A percentile compares a stretch with the other conserved stretches of the same genome.
Evolutionary conservation across 2,888 invertebrate species (phyloP).

Genomic region (Leptinotarsa tumamoca): DNA sequence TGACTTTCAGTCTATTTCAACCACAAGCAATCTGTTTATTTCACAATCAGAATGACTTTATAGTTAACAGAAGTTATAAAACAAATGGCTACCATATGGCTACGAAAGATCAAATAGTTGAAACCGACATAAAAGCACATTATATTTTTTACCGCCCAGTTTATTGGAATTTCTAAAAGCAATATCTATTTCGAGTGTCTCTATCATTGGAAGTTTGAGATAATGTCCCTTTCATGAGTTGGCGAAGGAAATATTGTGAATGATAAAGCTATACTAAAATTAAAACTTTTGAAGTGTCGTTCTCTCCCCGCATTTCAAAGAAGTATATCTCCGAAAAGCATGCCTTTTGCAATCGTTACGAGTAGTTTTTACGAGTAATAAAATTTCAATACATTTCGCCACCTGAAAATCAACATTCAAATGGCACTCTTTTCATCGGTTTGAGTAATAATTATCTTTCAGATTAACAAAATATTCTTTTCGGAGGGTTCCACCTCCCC

Average conservation of each 20-base stretch:
- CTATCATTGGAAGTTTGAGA: not conserved
- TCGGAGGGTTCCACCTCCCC: not conserved
- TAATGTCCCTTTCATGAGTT: conserved; percentile 6
- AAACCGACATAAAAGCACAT: conserved; percentile 20
- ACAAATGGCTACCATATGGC: conserved; percentile 50
- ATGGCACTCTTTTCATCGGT: not conserved
- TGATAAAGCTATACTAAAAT: not conserved
- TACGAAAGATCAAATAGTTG: conserved; percentile 42
- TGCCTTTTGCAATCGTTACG: too few relatives aligned
- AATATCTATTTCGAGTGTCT: conserved; percentile 1
- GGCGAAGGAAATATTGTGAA: not conserved
- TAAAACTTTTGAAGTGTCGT: not conserved
- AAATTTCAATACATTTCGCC: not conserved
- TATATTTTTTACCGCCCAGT: not conserved
- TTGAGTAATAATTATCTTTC: not conserved
- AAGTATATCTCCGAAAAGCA: too few relatives aligned
- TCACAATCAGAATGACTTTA: conserved; percentile 23
- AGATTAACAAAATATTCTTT: not conserved
- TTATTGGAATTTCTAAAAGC: conserved; percentile 2
- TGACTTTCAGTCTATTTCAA: not conserved
- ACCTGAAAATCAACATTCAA: not conserved
- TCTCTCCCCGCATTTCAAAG: not conserved
- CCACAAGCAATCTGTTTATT: not conserved
- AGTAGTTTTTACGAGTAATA: not conserved
- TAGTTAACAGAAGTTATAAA: conserved; percentile 44